Conservation (phyloP, 2,797 vertebrate species). For the Manis pentadactyla region DNA sequence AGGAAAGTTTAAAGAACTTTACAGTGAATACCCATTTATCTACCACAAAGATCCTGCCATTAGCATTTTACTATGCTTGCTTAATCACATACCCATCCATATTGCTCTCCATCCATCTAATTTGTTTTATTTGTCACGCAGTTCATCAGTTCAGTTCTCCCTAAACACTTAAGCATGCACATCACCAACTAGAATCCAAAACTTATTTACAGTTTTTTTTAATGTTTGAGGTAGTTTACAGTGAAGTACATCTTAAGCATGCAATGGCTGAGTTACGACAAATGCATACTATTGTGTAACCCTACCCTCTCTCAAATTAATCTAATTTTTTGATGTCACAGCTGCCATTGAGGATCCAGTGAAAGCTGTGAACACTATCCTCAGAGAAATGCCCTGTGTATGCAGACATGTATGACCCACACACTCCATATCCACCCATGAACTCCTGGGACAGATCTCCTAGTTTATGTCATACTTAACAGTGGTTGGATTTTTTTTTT, state of each 20-base stretch:
- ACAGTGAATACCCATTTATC: not conserved
- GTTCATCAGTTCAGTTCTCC: not conserved
- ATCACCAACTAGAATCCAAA: not conserved
- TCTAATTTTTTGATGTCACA: not conserved
- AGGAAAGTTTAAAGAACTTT: not conserved
- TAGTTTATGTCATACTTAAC: not conserved
- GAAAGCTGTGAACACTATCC: not conserved
- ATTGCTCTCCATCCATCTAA: accelerated
- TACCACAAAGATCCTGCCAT: not conserved
- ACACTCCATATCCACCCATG: accelerated
- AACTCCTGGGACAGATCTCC: not conserved
- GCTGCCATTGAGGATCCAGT: not conserved
- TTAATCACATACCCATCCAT: too few relatives aligned
- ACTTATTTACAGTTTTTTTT: not conserved
- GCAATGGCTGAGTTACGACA: not conserved
- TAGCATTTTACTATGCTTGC: not conserved
- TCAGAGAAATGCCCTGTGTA: not conserved
- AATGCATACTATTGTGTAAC: not conserved
- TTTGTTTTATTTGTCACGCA: not conserved
- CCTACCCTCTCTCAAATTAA: not conserved
- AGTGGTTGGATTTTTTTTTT: not conserved
- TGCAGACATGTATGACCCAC: not conserved
- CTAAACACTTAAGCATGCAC: not conserved
- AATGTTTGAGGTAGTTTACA: not conserved
- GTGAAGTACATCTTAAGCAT: not conserved